Base-by-base conservation (phyloP, 2,797 vertebrate genomes). In the Cygnus olor region DNA sequence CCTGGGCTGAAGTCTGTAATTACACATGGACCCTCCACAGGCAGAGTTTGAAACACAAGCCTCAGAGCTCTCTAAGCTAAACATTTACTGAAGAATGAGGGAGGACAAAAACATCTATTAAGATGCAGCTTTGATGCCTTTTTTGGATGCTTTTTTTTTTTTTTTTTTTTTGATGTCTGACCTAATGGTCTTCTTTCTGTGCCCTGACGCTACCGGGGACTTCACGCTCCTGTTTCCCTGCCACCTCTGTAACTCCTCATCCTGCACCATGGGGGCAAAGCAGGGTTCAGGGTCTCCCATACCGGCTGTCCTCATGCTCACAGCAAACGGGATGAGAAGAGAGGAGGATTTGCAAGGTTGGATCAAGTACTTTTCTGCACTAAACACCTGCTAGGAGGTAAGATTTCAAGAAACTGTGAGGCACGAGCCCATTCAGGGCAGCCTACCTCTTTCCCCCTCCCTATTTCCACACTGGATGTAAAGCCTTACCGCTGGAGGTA, bases 221-320 rank as follows among this genome's bases (percentile, higher is more conserved):
- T 10, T 19, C 65, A 40, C 2, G 6, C 44, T 30, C 14, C 44
- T 16, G 4, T 6, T 44, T 68, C 19, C 36, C 45, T 49, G 1
- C 68, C 27, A 16, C 38, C 56, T 11, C 56, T 19, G 53, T 7
- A 11, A 3, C 49, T 34, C 25, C 40, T 21, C 40, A 32, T 14
- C 57, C 61, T 10, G 34, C 17, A 4, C 47, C 0, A 1, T 0
- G 9, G 15, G 47, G 30, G 10, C 42, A 20, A 2, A 17, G 47
- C 1, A 0, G 24, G 11, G 16, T 2, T 3, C 2, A 7, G 51
- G 47, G 45, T 11, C n/a, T 70, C 61, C 40, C 0, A 1, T 10
- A 2, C 34, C 1, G 1, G 6, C 3, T 42, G 30, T 27, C 22
- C 68, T 49, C 17, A 38, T 0, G 3, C 42, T 78, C 45, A 10